Evolutionary conservation across 2,797 vertebrate species (phyloP), one percentile per base, ranked within the genome.

Genomic region (Chaunax sp.): DNA sequence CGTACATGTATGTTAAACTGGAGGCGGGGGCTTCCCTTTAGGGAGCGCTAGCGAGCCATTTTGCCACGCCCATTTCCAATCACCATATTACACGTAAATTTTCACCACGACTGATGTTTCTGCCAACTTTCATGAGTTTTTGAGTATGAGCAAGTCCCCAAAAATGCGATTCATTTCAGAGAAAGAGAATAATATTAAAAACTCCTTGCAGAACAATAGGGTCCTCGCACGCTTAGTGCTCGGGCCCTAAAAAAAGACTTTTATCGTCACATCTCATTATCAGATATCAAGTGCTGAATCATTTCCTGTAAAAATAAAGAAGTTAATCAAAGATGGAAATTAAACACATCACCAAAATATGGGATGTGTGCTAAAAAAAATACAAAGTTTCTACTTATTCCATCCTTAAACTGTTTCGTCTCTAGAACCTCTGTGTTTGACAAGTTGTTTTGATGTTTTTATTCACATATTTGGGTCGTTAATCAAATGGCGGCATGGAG

Each of bases 401-500:
- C 59, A 71, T 91, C 83, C 84, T 78, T 80, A 80, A 90, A 84
- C 87, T 75, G 83, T 83, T 88, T 80, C 58, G 61, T 75, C 82
- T 75, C 78, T 79, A 81, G 80, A 80, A 78, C 44, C 79, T 75
- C 75, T 73, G 52, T 65, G 78, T 91, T 89, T 85, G 87, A 91
- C 72, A 81, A 91, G 86, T 87, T 86, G 88, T 90, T 91, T 90
- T 89, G 88, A 93, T 92, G 88, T 92, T 93, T 92, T 90, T 92
- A 92, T 92, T 92, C 91, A 89, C 91, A 87, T 90, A 91, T 93
- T 93, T 87, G 86, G 85, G 89, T 89, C 93, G 93, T 94, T 91
- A 94, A 94, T 95, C 93, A 93, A 89, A 92, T 79, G 69, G 78
- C 64, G 35, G 72, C 82, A 51, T 76, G 65, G 81, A 81, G 83